Percentiles rank a stretch among this genome's conserved stretches.
Conservation (phyloP, 2,797 vertebrate species). For the Poecile montanus region DNA sequence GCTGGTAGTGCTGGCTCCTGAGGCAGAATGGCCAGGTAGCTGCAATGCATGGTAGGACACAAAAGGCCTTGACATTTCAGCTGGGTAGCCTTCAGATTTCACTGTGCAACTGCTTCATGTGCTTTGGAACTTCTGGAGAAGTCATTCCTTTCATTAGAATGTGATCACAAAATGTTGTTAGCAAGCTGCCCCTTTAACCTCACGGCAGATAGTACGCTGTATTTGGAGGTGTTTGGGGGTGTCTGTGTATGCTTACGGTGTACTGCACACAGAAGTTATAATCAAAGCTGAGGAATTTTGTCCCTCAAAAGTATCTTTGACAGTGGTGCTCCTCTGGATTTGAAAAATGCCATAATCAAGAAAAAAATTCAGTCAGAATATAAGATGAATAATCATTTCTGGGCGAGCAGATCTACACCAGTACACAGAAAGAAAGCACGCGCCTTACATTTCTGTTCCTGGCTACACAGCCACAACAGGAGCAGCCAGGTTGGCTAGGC, state of each 20-base stretch:
- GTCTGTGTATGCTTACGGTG: not conserved
- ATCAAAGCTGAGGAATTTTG: not conserved
- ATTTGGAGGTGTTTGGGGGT: not conserved
- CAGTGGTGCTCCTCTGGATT: not conserved
- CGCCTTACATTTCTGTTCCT: not conserved
- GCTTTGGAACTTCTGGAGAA: not conserved
- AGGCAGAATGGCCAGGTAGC: not conserved
- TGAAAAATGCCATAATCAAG: not conserved
- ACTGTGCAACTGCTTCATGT: not conserved
- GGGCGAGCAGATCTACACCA: not conserved
- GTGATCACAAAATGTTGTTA: not conserved
- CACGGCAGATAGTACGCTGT: not conserved
- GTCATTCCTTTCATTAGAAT: not conserved
- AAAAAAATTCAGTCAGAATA: not conserved
- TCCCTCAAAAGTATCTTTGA: not conserved
- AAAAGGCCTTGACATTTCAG: not conserved
- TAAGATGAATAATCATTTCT: not conserved
- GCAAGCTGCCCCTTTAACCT: not conserved
- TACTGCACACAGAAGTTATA: not conserved
- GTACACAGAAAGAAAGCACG: not conserved
- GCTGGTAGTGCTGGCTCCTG: not conserved
- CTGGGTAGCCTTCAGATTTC: not conserved
- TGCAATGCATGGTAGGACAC: not conserved
- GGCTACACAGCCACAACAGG: not conserved
- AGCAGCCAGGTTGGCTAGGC: not conserved